Base-by-base conservation (phyloP, 2,113 vertebrate genomes). In the Bothrops jararaca region DNA sequence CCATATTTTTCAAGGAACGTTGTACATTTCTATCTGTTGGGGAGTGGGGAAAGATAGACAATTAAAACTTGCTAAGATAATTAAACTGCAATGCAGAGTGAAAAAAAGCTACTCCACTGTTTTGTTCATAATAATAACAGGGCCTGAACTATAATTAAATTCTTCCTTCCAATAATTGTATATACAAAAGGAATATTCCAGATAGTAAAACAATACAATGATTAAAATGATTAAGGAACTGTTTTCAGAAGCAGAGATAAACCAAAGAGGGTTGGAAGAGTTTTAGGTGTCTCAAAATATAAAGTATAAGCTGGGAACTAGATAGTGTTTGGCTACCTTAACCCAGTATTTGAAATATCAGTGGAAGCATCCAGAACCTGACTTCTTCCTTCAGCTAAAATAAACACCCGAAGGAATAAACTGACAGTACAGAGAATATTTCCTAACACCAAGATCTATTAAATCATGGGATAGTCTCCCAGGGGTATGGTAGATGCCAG, bases 1-100 rank as follows among this genome's bases (percentile, higher is more conserved):
- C 94, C 91, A 95, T 93, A 93, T 97, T 94, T 95, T 94, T 0
- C 94, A 96, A 97, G 96, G 94, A 87, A 15, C 64, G 94, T 94
- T 93, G 86, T 85, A 89, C 88, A 54, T 91, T 93, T 90, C 95
- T 97, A 96, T 93, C 95, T 85, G 6, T 58, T 50, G 45, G 13
- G n/a, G 89, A 39, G 52, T 80, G 23, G 89, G 90, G 88, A 95
- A 95, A 95, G 93, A 96, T 95, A 95, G 95, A 96, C 96, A 97
- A 97, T 96, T 96, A 97, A 97, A 97, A 97, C 95, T 96, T 97
- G 95, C 96, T 97, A 96, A 97, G 96, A 96, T 97, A 96, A 97
- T 97, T 96, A 97, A 96, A 96, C 95, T 95, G 92, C 96, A 97
- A 96, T 96, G 92, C 91, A 95, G 90, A 64, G 89, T 52, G 91